A percentile compares a stretch with the other conserved stretches of the same genome.
Conservation (phyloP, 2,113 vertebrate species). For the Anarhynchus alexandrinus region DNA sequence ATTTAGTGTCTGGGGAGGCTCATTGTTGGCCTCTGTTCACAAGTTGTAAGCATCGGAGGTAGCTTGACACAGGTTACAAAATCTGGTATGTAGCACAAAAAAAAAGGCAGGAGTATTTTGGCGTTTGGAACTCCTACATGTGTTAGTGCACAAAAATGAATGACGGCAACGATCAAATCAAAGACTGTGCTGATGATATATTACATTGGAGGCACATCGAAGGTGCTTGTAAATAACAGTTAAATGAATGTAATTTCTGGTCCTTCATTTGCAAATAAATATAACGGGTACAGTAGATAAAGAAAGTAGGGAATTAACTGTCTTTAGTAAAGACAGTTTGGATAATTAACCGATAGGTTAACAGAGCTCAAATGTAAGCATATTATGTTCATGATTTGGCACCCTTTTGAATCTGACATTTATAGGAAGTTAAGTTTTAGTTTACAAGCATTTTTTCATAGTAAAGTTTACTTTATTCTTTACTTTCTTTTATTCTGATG, state of each 20-base stretch:
- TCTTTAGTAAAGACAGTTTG: background rate
- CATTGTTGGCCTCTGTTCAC: constrained; percentile 68
- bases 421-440: background rate
- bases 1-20: constrained; percentile 86
- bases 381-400: background rate
- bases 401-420: background rate
- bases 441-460: background rate
- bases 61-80: constrained; percentile 55
- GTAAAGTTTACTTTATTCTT: background rate
- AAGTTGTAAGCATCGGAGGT: constrained; percentile 64
- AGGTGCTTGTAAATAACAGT: constrained; percentile 23
- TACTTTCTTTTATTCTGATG: constrained; percentile 12
- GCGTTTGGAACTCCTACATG: constrained; percentile 1
- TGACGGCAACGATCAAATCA: constrained; percentile 38
- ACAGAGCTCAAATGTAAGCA: background rate
- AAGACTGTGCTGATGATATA: background rate
- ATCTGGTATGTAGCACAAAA: constrained; percentile 49
- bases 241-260: background rate
- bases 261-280: constrained; percentile 57
- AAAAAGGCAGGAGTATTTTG: constrained; percentile 23
- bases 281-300: background rate
- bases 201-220: background rate
- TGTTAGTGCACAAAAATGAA: constrained; percentile 26
- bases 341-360: background rate
- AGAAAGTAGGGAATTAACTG: background rate